Percentiles rank a stretch among this genome's conserved stretches.
Evolutionary conservation across 2,113 vertebrate species (phyloP).

Genomic region (Tursiops truncatus): DNA sequence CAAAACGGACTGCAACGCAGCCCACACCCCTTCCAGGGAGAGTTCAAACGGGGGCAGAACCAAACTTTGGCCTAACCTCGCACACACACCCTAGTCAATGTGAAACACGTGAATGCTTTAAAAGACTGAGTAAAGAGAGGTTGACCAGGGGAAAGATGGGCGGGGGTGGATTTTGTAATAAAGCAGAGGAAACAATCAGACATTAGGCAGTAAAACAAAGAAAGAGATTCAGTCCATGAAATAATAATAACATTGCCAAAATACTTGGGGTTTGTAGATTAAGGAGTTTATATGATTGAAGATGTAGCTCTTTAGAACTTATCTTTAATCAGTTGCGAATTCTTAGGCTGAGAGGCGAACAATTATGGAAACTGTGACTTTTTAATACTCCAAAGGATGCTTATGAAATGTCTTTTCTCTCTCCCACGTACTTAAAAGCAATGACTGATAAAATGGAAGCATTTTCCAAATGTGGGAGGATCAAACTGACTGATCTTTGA

Average conservation of each 20-base stretch:
- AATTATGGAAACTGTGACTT: not conserved
- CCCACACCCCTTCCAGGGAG: rapidly evolving
- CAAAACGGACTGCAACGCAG: not conserved
- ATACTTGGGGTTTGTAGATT: not conserved
- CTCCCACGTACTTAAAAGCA: not conserved
- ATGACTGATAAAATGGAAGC: not conserved
- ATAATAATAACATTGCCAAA: not conserved
- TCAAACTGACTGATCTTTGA: not conserved
- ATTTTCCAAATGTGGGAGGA: not conserved
- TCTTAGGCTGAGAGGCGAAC: not conserved
- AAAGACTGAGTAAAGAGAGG: not conserved
- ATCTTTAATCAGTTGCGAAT: slow-evolving; percentile 2
- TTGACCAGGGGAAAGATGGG: not conserved
- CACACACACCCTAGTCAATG: not conserved
- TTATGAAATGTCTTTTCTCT: slow-evolving; percentile 10
- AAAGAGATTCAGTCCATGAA: not conserved
- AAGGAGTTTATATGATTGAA: not conserved
- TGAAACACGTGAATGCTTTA: not conserved
- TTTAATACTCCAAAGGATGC: not conserved
- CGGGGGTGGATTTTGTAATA: not conserved
- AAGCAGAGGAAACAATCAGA: not conserved
- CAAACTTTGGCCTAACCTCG: not conserved
- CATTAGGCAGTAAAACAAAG: not conserved
- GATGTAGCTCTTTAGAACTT: not conserved
- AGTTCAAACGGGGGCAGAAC: not conserved